Evolutionary conservation across 2,888 invertebrate genomes (phyloP).

Genomic region (Choristoneura rosaceana): DNA sequence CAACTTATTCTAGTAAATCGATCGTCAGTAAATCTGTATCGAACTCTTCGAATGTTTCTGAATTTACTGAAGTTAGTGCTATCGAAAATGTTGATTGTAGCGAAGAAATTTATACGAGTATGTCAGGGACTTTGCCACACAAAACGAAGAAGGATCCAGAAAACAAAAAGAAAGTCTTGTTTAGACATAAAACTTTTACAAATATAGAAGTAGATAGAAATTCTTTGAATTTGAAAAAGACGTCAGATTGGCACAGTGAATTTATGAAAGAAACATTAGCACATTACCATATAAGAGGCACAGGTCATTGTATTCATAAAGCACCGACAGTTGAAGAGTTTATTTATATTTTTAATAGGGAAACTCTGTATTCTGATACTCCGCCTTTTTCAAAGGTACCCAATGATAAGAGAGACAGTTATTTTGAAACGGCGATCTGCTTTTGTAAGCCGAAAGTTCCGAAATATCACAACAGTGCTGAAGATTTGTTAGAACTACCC

Average conservation of each 20-base stretch:
- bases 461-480: conserved; percentile 77
- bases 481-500: conserved; percentile 71
- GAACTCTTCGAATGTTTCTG: conserved; percentile 69
- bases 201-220: conserved; percentile 78
- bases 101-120: conserved; percentile 70
- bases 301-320: conserved; percentile 79
- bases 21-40: conserved; percentile 67
- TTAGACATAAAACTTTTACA: conserved; percentile 81
- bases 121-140: conserved; percentile 77
- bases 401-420: conserved; percentile 68
- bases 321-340: conserved; percentile 77
- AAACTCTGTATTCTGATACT: conserved; percentile 69
- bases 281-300: conserved; percentile 79
- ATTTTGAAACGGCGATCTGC: conserved; percentile 80
- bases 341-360: conserved; percentile 79
- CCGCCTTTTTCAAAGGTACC: conserved; percentile 68
- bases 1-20: conserved; percentile 57
- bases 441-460: conserved; percentile 75
- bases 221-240: conserved; percentile 65
- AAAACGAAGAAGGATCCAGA: conserved; percentile 61
- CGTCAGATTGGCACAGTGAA: conserved; percentile 67
- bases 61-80: conserved; percentile 75
- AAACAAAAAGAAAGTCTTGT: conserved; percentile 72
- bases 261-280: conserved; percentile 76
- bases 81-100: conserved; percentile 81